Evolutionary conservation across 2,888 invertebrate species (phyloP).

Genomic region (Lepidonotus clava): DNA sequence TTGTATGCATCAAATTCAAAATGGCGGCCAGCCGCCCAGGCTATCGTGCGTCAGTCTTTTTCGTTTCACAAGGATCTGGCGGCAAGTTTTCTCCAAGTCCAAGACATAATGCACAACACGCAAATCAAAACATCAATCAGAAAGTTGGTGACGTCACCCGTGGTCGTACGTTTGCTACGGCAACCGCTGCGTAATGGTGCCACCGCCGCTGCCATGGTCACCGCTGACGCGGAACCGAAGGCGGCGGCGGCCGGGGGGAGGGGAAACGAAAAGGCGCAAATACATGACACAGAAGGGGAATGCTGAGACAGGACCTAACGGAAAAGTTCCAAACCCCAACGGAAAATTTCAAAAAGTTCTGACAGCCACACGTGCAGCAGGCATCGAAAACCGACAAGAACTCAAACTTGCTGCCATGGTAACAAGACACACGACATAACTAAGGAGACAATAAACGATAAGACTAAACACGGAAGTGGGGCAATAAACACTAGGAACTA

Average conservation of each 20-base stretch:
- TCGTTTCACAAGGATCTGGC: constrained; percentile 39
- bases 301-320: constrained; percentile 30
- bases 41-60: constrained; percentile 45
- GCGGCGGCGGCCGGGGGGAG: background rate
- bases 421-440: constrained; percentile 51
- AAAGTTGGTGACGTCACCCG: constrained; percentile 43
- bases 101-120: constrained; percentile 52
- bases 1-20: constrained; percentile 50
- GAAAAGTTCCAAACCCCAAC: constrained; percentile 9
- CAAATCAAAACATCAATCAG: constrained; percentile 52
- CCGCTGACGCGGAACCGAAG: background rate
- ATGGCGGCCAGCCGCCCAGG: constrained; percentile 47
- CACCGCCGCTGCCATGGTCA: background rate
- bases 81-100: constrained; percentile 33
- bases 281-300: constrained; percentile 34
- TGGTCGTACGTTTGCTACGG: constrained; percentile 34
- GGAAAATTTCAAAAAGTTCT: constrained; percentile 37
- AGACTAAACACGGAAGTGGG: constrained; percentile 50
- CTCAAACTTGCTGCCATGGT: constrained; percentile 50
- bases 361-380: constrained; percentile 51
- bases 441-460: constrained; percentile 48
- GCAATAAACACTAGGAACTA: constrained; percentile 38
- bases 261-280: constrained; percentile 23
- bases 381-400: constrained; percentile 36
- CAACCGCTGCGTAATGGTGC: constrained; percentile 31